Evolutionary conservation across 2,888 invertebrate genomes (phyloP).

Genomic region (Vanessa cardui): DNA sequence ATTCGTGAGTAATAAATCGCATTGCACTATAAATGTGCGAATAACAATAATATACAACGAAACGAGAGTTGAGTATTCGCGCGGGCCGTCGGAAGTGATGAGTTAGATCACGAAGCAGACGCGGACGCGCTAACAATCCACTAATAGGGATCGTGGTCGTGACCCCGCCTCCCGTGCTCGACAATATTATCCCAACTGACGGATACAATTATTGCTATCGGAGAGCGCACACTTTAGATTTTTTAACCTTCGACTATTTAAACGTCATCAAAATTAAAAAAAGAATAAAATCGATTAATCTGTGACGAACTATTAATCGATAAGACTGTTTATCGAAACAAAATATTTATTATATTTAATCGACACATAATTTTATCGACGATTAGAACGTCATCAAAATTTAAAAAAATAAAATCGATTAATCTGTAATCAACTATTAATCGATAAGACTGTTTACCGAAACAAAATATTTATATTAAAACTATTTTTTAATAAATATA

Average conservation of each 20-base stretch:
- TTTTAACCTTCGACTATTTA: background rate
- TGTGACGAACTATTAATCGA: no score
- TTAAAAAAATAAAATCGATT: no score
- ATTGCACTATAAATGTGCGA: constrained; percentile 40
- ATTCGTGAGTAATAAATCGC: constrained; percentile 43
- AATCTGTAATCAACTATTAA: no score
- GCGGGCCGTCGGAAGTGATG: constrained; percentile 70
- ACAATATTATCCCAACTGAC: constrained; percentile 60
- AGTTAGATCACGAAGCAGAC: constrained; percentile 70
- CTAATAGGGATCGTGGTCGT: constrained; percentile 76
- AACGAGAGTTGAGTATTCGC: constrained; percentile 40
- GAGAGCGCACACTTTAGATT: constrained; percentile 1
- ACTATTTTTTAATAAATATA: no score
- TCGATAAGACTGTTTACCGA: no score
- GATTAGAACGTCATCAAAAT: background rate
- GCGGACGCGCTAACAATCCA: constrained; percentile 68
- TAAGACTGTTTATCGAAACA: no score
- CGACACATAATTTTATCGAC: no score
- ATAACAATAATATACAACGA: constrained; percentile 42
- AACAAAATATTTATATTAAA: no score
- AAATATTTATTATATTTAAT: no score
- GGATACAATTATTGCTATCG: constrained; percentile 43
- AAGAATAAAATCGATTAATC: no score
- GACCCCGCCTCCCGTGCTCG: constrained; percentile 64
- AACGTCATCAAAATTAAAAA: no score